Conservation (phyloP, 1,140 invertebrate genomes). For the Gryon sp. region DNA sequence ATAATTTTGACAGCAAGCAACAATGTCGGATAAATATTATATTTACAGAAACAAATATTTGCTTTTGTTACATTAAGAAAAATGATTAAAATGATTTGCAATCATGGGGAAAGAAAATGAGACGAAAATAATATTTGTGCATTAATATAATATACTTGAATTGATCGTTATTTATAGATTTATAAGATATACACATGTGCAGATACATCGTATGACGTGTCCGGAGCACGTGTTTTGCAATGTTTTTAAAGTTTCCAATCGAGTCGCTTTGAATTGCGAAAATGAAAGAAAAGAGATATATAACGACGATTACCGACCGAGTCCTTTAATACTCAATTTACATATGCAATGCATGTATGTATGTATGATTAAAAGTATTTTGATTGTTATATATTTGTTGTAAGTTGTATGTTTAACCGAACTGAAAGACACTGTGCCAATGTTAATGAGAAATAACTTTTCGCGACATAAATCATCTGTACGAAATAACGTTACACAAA, state of each 20-base stretch:
- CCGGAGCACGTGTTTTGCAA: conserved; percentile 20
- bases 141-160: conserved; percentile 21
- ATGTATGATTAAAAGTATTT: conserved; percentile 13
- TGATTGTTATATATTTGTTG: conserved; percentile 26
- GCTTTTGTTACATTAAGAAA: no score
- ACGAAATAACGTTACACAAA: no score
- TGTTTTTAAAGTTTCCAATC: conserved; percentile 17
- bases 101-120: no score
- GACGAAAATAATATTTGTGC: not conserved
- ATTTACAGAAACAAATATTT: no score
- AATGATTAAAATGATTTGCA: no score
- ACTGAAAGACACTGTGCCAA: conserved; percentile 33
- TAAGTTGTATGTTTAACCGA: conserved; percentile 16
- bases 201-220: conserved; percentile 3
- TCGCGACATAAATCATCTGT: no score
- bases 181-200: conserved; percentile 4
- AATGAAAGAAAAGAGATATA: no score
- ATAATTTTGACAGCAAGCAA: no score
- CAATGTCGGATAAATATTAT: no score
- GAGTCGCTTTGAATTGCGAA: conserved; percentile 12
- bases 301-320: conserved; percentile 19
- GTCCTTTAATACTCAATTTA: no score
- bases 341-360: conserved; percentile 3
- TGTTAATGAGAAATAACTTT: conserved; percentile 24
- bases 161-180: conserved; percentile 33